Base-by-base conservation (phyloP, 1,140 invertebrate genomes). In the Cataglyphis hispanica region DNA sequence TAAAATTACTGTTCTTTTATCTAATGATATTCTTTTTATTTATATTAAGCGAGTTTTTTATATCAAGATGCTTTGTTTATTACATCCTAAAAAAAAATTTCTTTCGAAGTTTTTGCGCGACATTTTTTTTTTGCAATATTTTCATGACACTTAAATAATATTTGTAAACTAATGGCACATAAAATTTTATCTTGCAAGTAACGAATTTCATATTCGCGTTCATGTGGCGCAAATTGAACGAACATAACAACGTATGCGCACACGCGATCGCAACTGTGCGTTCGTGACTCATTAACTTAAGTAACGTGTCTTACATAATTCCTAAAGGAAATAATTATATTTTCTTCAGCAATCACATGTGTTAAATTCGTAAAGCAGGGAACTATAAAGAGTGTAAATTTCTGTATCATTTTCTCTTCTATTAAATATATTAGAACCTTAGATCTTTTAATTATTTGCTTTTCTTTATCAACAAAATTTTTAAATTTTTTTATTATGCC, bases 291-390 rank as follows among this genome's bases (percentile, higher is more conserved):
- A 61, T 66, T 78, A 77, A 31, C 2, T 31, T 81, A 81, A 74
- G 74, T 83, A 83, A 83, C 67, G 11, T 8, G 8, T 19, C 67
- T 83, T 83, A 72, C 13, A 83, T 27, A 60, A 83, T 60, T 43
- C 10, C 22, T 25, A 69, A 40, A 67, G 31, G n/a, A 80, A 80
- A 25, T 40, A 56, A 80, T 40, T 80, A 46, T n/a, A 56, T 19
- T 25, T 43, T 64, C 25, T 13, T 25, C 27, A 34, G 2, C 40
- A 11, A 16, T 16, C 10, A 22, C 13, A 27, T 46, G 25, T 34
- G 16, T 76, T 40, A 6, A 76, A 1, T n/a, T 11, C 8, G 19
- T 13, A 11, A 67, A 69, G 10, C 2, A 34, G n/a, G 0, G 19
- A 40, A 22, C 7, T 22, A 16, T 25, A 16, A 70, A 84, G 37